Conservation (phyloP, 2,888 invertebrate genomes). For the Aradus depressus region DNA sequence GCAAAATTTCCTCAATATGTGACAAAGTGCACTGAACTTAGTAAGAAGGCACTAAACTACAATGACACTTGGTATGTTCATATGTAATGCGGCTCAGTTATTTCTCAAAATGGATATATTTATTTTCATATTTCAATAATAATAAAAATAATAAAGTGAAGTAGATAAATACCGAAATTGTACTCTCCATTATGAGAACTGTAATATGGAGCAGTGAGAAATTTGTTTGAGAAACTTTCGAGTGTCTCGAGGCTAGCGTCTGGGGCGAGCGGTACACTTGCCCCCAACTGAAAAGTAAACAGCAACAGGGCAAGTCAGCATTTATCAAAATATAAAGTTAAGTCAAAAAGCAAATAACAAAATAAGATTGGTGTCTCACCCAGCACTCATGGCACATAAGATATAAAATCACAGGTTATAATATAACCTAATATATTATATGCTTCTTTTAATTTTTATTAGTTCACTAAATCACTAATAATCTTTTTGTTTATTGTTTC, state of each 20-base stretch:
- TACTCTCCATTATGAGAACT: constrained; percentile 4
- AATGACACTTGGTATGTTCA: too few relatives aligned
- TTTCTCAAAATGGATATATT: background rate
- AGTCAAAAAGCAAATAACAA: too few relatives aligned
- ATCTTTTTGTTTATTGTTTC: too few relatives aligned
- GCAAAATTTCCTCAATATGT: too few relatives aligned
- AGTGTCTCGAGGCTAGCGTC: background rate
- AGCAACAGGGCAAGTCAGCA: background rate
- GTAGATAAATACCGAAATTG: constrained; percentile 5
- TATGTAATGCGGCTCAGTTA: background rate
- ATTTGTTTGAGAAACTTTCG: constrained; percentile 2
- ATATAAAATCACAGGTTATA: too few relatives aligned
- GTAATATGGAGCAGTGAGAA: constrained; percentile 4
- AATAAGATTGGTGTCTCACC: too few relatives aligned
- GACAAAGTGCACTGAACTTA: too few relatives aligned
- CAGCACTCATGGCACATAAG: too few relatives aligned
- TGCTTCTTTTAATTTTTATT: too few relatives aligned
- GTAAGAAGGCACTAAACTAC: too few relatives aligned
- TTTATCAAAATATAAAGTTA: background rate
- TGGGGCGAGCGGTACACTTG: background rate
- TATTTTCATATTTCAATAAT: background rate
- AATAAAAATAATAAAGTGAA: background rate
- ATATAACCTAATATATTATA: too few relatives aligned
- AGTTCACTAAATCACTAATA: too few relatives aligned
- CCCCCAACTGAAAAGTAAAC: background rate